Evolutionary conservation across 2,888 invertebrate genomes (phyloP).

Genomic region (Margaritifera margaritifera): DNA sequence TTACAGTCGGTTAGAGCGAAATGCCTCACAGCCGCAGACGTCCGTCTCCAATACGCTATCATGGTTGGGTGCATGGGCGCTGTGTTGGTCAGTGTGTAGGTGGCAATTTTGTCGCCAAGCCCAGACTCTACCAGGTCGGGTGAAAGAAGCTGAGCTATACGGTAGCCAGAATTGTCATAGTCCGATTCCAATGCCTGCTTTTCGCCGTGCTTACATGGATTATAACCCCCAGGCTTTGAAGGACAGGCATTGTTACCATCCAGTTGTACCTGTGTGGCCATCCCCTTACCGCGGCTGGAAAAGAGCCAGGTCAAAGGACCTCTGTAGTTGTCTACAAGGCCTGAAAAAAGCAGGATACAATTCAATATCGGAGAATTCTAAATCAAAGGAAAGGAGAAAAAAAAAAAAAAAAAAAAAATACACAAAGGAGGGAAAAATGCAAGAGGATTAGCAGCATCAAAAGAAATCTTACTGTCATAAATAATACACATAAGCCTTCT

Average conservation of each 20-base stretch:
- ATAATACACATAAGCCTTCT: too few species aligned
- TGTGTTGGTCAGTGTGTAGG: slow-evolving; percentile 59
- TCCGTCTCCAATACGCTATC: slow-evolving; percentile 52
- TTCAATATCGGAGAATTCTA: not conserved
- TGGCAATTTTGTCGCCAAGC: slow-evolving; percentile 43
- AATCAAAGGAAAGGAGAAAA: not conserved
- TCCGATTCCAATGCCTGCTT: slow-evolving; percentile 50
- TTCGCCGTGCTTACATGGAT: slow-evolving; percentile 48
- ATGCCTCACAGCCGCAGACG: slow-evolving; percentile 37
- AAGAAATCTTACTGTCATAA: too few species aligned
- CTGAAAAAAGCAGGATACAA: slow-evolving; percentile 25
- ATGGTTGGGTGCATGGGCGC: slow-evolving; percentile 55
- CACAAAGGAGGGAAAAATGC: too few species aligned
- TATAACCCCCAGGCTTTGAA: slow-evolving; percentile 11
- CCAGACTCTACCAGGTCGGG: slow-evolving; percentile 53
- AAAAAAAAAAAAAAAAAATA: too few species aligned
- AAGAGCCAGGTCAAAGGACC: slow-evolving; percentile 49
- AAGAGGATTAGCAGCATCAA: too few species aligned
- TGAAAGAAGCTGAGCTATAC: slow-evolving; percentile 49
- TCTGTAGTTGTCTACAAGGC: slow-evolving; percentile 47
- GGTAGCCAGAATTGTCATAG: slow-evolving; percentile 47
- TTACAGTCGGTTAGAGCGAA: slow-evolving; percentile 55
- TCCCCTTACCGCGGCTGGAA: slow-evolving; percentile 43
- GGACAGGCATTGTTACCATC: slow-evolving; percentile 28
- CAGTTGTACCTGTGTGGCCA: slow-evolving; percentile 32